Evolutionary conservation across 1,140 invertebrate species (phyloP).

Genomic region (Rhizoglyphus robini): DNA sequence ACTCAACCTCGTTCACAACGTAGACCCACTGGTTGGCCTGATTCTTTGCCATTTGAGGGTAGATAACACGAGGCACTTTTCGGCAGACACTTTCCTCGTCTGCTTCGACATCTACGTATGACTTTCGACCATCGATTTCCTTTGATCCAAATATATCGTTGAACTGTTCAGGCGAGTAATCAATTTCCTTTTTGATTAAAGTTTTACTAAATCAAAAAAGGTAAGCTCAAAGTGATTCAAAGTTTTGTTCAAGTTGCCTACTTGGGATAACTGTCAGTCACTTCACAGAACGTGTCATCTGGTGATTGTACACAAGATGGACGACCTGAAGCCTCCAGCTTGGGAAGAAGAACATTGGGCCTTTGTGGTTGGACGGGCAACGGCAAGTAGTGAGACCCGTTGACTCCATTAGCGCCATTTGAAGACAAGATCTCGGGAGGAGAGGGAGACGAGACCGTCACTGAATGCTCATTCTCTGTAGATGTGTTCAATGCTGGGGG

Average conservation of each 20-base stretch:
- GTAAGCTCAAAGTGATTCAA: background rate
- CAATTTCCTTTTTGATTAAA: conserved; percentile 16
- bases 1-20: conserved; percentile 42
- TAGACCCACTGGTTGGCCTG: conserved; percentile 41
- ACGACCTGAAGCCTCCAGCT: conserved; percentile 17
- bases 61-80: conserved; percentile 34
- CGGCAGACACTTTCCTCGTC: conserved; percentile 48
- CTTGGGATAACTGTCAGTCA: conserved; percentile 30
- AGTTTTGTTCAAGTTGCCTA: conserved; percentile 25
- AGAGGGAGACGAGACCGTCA: no score
- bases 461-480: no score
- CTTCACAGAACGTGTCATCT: conserved; percentile 26
- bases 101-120: conserved; percentile 48
- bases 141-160: conserved; percentile 24
- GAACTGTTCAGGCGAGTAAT: conserved; percentile 22
- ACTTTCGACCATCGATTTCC: conserved; percentile 23
- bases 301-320: conserved; percentile 20
- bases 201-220: conserved; percentile 10
- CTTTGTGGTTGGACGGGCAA: background rate
- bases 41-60: conserved; percentile 36
- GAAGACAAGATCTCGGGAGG: no score
- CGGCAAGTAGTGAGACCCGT: background rate
- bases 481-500: no score
- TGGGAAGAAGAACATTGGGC: conserved; percentile 20
- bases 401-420: no score